Evolutionary conservation across 2,797 vertebrate species (phyloP), one percentile per base, ranked within the genome.

Genomic region (Hypotaenidia philippensis): DNA sequence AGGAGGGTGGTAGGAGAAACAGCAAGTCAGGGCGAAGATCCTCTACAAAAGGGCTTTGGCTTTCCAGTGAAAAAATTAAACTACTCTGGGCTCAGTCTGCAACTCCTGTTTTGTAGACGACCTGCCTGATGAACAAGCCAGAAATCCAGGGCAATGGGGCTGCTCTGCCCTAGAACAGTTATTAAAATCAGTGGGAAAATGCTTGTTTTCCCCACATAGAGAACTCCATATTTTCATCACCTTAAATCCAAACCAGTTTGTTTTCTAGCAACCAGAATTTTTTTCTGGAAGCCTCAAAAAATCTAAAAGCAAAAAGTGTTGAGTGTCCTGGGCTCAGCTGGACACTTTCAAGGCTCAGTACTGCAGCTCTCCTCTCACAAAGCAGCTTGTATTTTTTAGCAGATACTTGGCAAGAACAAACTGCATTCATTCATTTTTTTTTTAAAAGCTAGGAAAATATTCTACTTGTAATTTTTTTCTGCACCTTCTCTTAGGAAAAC

Each of bases 1-100:
- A 93, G 91, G 91, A 96, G 92, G 94, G 27, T 36, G 55, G 70
- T 38, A 72, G 79, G 71, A 94, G 91, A 96, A 94, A 47, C 31
- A 79, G 92, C 96, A 93, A 97, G 91, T 94, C 34, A 71, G 91
- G 90, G 80, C 95, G 32, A 83, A 95, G 80, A 87, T 76, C 57
- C 63, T 45, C 75, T 60, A n/a, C 64, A 69, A 83, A 85, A 83
- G 59, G 22, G 44, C 70, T 91, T 66, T 50, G 77, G 64, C 66
- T 56, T 94, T 80, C 41, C 60, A 1, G 11, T 60, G 87, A 50
- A 76, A 45, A 89, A 63, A 72, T 89, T 70, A 87, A 95, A 83
- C 84, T 60, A 55, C 66, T 23, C 71, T 36, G 36, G 69, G 87
- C 52, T 93, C 56, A 34, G 4, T 15, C 69, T 56, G 83, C 12